These are phyloP conservation scores for Lates calcarifer DNA, from an alignment of 2,113 vertebrate genomes.

Conservation along the genomic window DNA sequence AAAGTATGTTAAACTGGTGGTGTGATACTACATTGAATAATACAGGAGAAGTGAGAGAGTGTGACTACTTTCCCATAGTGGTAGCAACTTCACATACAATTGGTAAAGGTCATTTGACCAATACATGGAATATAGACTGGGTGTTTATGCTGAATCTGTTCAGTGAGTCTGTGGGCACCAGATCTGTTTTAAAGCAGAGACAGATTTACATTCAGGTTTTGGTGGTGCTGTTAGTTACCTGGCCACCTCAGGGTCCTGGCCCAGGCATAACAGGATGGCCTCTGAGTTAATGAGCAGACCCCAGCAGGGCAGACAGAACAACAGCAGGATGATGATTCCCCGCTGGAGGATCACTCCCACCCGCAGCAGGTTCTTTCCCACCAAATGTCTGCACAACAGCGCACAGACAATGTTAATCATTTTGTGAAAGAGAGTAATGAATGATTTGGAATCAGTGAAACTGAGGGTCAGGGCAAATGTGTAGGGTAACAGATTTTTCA, in stretches of 20 bases:
- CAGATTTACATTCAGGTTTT: background rate
- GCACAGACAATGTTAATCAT: conserved; percentile 28
- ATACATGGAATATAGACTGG: background rate
- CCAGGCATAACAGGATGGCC: conserved; percentile 85
- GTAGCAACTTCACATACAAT: background rate
- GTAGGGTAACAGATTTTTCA: conserved; percentile 15
- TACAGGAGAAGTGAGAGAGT: background rate
- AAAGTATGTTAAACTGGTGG: background rate
- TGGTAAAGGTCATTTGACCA: no score
- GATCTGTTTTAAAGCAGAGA: background rate
- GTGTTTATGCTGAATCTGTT: background rate
- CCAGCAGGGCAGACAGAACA: conserved; percentile 95
- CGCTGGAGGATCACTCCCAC: conserved; percentile 93
- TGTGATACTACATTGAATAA: no score
- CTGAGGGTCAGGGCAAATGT: no score
- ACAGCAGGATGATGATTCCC: conserved; percentile 87
- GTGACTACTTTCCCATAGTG: background rate
- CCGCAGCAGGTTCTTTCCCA: conserved; percentile 86
- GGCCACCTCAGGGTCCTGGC: conserved; percentile 88
- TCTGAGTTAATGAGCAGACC: conserved; percentile 91
- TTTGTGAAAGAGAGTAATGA: background rate
- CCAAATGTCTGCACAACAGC: conserved; percentile 87
- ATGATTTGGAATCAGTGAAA: background rate
- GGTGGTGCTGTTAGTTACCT: conserved; percentile 83
- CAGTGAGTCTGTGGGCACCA: no score